Base-by-base conservation (phyloP, 2,888 invertebrate genomes). In the Alitta virens region DNA sequence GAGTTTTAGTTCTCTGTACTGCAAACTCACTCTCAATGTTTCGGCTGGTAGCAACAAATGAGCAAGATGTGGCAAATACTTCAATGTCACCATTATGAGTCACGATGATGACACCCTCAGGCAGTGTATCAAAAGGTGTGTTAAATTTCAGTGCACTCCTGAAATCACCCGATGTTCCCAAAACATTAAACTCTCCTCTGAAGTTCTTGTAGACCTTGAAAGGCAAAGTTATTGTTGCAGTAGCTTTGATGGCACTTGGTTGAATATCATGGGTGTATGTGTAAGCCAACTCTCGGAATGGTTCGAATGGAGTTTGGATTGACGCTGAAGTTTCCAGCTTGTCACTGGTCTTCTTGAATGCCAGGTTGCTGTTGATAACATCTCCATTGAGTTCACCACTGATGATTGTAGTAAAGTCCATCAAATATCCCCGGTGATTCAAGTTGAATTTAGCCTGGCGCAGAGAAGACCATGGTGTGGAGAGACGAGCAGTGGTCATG, bases 11-110 rank as follows among this genome's bases (percentile, higher is more conserved):
- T 33, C 33, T 33, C 12, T 33, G 33, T 33, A 33, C 7, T 7
- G 52, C 7, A 2, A 52, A 5, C 52, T 52, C 23, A 14, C 24
- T 24, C 7, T 46, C 46, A 18, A n/a, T 21, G n/a, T 46, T n/a
- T 46, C 21, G 5, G n/a, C 21, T 21, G 3, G 46, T n/a, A n/a
- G 21, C 46, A 5, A 18, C 46, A 33, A 59, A 24, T 14, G 33
- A 38, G 14, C 25, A 46, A 3, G 46, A 9, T 23, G 63, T 50
- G 16, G 54, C 52, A 61, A 68, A 61, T 54, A 57, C 55, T 26
- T 62, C 46, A 3, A 68, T 46, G n/a, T 21, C 46, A 9, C 21
- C 18, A 46, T 7, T 42, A 50, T 24, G 26, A 43, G 61, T 62
- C 62, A 65, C 14, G 38, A 60, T 18, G 60, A 26, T 16, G 52